These are phyloP conservation scores for Prunella himalayana DNA, from an alignment of 2,113 vertebrate genomes.

Conservation along the genomic window DNA sequence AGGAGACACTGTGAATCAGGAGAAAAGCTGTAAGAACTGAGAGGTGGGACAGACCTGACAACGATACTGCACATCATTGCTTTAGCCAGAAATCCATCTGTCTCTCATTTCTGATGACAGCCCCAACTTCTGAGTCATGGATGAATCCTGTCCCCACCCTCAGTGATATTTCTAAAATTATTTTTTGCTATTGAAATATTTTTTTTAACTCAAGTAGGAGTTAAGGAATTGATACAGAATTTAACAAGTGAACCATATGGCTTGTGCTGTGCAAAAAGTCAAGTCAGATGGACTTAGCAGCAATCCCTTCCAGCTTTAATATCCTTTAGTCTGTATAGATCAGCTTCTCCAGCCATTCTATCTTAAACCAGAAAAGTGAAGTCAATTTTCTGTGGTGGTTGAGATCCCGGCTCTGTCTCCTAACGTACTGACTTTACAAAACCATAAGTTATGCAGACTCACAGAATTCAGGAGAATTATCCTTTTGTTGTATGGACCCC, in stretches of 20 bases:
- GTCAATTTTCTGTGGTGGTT: not conserved
- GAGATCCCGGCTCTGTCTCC: not conserved
- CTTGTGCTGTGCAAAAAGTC: not conserved
- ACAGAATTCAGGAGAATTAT: not conserved
- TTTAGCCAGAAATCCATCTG: not conserved
- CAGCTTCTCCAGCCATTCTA: not conserved
- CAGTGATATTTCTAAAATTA: not conserved
- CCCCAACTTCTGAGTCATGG: not conserved
- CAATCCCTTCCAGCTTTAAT: not conserved
- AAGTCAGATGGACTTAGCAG: not conserved
- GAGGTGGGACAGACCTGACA: not conserved
- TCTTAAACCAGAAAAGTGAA: not conserved
- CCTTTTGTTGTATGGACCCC: accelerated
- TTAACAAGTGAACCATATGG: not conserved
- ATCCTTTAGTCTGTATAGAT: not conserved
- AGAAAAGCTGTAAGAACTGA: not conserved
- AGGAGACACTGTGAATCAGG: not conserved
- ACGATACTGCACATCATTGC: not conserved
- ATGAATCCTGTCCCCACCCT: not conserved
- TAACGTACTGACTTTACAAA: not conserved
- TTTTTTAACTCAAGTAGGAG: not conserved
- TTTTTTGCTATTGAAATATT: not conserved
- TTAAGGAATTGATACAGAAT: not conserved
- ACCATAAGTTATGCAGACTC: not conserved
- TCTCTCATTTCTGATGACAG: not conserved